These are phyloP conservation scores for Gila robusta DNA, from an alignment of 2,797 vertebrate genomes.

Conservation along the genomic window DNA sequence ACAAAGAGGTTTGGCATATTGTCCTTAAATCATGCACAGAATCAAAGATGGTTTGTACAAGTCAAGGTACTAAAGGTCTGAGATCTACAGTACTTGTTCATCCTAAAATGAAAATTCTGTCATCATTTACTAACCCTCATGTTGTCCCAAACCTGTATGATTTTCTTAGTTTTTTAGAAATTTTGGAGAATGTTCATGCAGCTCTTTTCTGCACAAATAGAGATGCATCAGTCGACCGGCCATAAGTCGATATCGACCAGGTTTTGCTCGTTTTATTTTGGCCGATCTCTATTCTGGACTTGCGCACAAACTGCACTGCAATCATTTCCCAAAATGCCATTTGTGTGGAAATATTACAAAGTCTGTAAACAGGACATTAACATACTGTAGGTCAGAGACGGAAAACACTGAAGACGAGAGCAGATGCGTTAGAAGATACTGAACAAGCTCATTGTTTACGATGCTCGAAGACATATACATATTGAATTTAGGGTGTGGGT, in stretches of 20 bases:
- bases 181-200: background rate
- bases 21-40: background rate
- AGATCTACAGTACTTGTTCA: background rate
- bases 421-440: too few relatives aligned
- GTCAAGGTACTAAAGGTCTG: background rate
- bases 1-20: slow-evolving; percentile 13
- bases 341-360: background rate
- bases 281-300: background rate
- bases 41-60: slow-evolving; percentile 11
- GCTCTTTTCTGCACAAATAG: background rate
- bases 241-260: background rate
- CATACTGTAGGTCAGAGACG: background rate
- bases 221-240: background rate
- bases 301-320: background rate
- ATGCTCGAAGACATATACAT: background rate
- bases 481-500: background rate
- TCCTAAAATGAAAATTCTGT: background rate
- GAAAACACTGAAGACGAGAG: background rate
- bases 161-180: background rate
- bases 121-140: background rate
- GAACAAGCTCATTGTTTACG: background rate
- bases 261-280: background rate
- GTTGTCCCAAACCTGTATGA: background rate
- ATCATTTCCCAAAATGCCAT: background rate
- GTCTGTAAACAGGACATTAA: background rate